Percentiles rank a stretch among this genome's conserved stretches.
Conservation (phyloP, 1,140 invertebrate species). For the Drosophila oshimai region DNA sequence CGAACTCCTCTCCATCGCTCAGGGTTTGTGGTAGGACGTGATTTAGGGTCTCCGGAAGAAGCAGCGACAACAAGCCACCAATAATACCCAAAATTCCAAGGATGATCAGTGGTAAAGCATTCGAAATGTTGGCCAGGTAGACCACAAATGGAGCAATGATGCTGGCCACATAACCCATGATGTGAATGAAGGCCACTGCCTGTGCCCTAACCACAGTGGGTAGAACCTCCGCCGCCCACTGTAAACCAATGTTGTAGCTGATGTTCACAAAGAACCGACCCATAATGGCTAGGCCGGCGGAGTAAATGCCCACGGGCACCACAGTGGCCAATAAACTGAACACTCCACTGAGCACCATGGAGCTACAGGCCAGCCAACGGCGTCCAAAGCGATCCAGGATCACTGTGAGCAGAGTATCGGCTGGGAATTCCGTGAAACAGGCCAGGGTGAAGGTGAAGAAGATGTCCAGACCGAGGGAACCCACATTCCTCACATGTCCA, state of each 20-base stretch:
- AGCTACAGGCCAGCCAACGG: conserved; percentile 92
- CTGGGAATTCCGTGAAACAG: conserved; percentile 88
- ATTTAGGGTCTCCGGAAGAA: conserved; percentile 92
- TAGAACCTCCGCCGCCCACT: conserved; percentile 93
- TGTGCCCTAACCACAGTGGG: conserved; percentile 93
- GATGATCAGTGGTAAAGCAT: conserved; percentile 89
- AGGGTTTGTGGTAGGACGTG: conserved; percentile 92
- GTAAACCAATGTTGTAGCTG: conserved; percentile 93
- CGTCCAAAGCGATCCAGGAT: conserved; percentile 92
- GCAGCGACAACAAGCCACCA: conserved; percentile 88
- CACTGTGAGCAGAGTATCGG: conserved; percentile 91
- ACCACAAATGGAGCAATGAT: conserved; percentile 92
- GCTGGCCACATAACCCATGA: conserved; percentile 92
- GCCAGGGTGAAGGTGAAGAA: conserved; percentile 93
- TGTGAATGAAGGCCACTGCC: conserved; percentile 92
- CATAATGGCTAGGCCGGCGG: conserved; percentile 89
- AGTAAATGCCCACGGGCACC: conserved; percentile 87
- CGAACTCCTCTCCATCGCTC: conserved; percentile 92
- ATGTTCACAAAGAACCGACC: conserved; percentile 93
- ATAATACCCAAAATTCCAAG: conserved; percentile 89
- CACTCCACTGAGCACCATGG: conserved; percentile 90
- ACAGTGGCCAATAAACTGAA: conserved; percentile 90
- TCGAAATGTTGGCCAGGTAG: conserved; percentile 88
- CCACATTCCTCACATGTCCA: conserved; percentile 92
- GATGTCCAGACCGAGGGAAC: conserved; percentile 90